Evolutionary conservation across 2,113 vertebrate genomes (phyloP).

Genomic region (Periophthalmus modestus): DNA sequence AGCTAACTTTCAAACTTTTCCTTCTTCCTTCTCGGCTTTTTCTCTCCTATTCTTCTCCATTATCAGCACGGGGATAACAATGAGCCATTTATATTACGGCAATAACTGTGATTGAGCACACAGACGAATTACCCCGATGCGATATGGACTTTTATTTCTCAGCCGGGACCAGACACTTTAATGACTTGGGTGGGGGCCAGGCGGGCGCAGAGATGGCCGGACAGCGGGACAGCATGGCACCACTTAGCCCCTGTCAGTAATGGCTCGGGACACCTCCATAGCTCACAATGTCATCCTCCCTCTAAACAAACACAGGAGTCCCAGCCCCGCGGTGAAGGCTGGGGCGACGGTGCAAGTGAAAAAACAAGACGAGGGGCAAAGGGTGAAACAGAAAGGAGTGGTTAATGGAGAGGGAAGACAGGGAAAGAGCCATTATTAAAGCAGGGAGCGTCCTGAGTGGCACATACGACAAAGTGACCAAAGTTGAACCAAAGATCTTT

Average conservation of each 20-base stretch:
- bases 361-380: constrained; percentile 33
- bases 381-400: constrained; percentile 31
- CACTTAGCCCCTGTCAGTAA: constrained; percentile 71
- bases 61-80: constrained; percentile 29
- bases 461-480: neutral
- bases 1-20: neutral
- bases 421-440: constrained; percentile 16
- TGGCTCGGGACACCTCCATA: constrained; percentile 51
- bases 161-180: constrained; percentile 62
- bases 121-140: constrained; percentile 55
- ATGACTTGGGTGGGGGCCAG: constrained; percentile 71
- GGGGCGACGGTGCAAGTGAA: constrained; percentile 2
- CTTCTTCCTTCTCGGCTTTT: constrained; percentile 2
- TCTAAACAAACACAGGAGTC: constrained; percentile 25
- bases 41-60: constrained; percentile 29
- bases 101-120: constrained; percentile 57
- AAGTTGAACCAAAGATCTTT: neutral
- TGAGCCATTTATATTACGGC: constrained; percentile 43
- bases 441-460: neutral
- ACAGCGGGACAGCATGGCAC: constrained; percentile 61
- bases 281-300: constrained; percentile 54
- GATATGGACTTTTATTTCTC: constrained; percentile 62
- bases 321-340: neutral
- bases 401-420: constrained; percentile 46
- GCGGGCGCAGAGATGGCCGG: constrained; percentile 47